phyloP scores from a whole-genome alignment of 2,797 vertebrate genomes.

The Amphiprion clarkii region DNA sequence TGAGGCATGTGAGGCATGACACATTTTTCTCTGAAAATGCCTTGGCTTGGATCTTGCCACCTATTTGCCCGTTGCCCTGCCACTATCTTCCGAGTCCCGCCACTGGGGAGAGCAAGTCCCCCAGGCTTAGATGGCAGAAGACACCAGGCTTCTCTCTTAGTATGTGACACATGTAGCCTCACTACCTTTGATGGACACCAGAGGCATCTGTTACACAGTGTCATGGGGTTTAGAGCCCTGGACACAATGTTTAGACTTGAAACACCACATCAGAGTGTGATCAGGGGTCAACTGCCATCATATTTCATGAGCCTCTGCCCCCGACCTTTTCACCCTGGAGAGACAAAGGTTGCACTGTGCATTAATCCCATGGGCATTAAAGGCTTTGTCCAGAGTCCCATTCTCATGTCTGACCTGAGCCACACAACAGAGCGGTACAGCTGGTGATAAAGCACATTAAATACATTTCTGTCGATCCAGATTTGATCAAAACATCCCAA shows the following conservation, averaged over 20 bases:
- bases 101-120: conserved; percentile 38
- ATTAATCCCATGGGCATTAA: conserved; percentile 72
- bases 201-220: conserved; percentile 7
- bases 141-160: conserved; percentile 6
- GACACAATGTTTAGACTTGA: conserved; percentile 38
- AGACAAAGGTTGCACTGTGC: conserved; percentile 40
- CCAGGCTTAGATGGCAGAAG: conserved; percentile 15
- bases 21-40: conserved; percentile 68
- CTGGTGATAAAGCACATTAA: conserved; percentile 5
- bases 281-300: conserved; percentile 42
- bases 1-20: conserved; percentile 70
- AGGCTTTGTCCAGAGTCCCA: conserved; percentile 50
- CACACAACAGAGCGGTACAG: conserved; percentile 12
- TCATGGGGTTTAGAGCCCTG: conserved; percentile 2
- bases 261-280: conserved; percentile 24
- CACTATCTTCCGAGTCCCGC: conserved; percentile 11
- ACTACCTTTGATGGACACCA: conserved; percentile 22
- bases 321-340: conserved; percentile 59
- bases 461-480: not conserved
- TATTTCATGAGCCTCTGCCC: conserved; percentile 38
- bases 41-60: conserved; percentile 55
- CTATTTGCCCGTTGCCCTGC: conserved; percentile 37
- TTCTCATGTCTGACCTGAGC: conserved; percentile 37
- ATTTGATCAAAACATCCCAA: conserved; percentile 8
- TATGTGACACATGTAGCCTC: conserved; percentile 10